Evolutionary conservation across 2,113 vertebrate genomes (phyloP), one percentile per base, ranked within the genome.

Genomic region (Hippocampus mohnikei): DNA sequence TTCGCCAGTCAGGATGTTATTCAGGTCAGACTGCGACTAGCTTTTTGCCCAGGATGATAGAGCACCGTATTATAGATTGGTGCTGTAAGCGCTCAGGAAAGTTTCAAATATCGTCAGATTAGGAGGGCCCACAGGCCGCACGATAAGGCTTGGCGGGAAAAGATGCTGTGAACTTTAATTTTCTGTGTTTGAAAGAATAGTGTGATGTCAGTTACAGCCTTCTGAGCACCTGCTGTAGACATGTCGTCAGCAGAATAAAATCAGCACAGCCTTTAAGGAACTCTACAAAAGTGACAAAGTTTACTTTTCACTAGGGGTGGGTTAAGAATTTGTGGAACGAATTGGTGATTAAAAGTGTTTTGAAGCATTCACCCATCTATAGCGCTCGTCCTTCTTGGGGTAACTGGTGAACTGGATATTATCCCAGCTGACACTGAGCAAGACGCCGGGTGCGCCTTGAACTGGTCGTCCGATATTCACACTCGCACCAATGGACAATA

Each of bases 11-110:
- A 82, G 77, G 77, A 80, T 59, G 67, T 68, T 80, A 75, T 86
- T 83, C 76, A 82, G 80, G 81, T 86, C 80, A 79, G 76, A 78
- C 74, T 72, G 58, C 66, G 60, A 63, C 80, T 70, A 76, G 72
- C 68, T 87, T 79, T 37, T 84, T 75, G 77, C 70, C 41, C 25
- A 62, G 71, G 76, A 67, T 71, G 78, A 85, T 72, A 60, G 71
- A 80, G 74, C 61, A 44, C 53, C 85, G 69, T 80, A 69, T 85
- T 82, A 88, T 71, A 81, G 72, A 78, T 73, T 71, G 71, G 44
- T 62, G 64, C 74, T 67, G 59, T 69, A 76, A 83, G 83, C 77
- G 59, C 71, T 76, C 27, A 53, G 70, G 63, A 40, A 71, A 67
- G 41, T 56, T 80, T 79, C 27, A 72, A 55, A 42, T 63, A 62